Base-by-base conservation (phyloP, 2,113 vertebrate genomes). In the Plectropomus leopardus region DNA sequence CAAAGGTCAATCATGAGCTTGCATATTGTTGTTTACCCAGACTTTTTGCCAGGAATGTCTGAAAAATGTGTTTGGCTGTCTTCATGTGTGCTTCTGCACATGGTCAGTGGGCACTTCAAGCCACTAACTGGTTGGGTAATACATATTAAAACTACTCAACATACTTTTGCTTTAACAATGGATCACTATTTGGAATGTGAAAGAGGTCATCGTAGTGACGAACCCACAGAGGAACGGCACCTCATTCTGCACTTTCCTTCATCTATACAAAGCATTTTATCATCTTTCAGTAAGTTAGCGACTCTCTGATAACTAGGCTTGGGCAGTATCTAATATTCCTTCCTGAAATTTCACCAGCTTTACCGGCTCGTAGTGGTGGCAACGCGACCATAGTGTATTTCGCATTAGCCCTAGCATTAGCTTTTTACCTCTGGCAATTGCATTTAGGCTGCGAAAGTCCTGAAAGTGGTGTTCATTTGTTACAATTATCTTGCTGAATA, bases 1-100 rank as follows among this genome's bases (percentile, higher is more conserved):
- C 14, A 84, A 82, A 90, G 77, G 85, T 86, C 85, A 78, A 1
- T 44, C 14, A 9, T 59, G 47, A 85, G 40, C 15, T 73, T 79
- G 45, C 55, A 30, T 60, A 59, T 60, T 69, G 24, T 61, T 67
- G 15, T 78, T 74, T 59, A 30, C 24, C 8, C 40, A 48, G 16
- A 32, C 26, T 34, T 76, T 58, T 50, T 72, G 10, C 26, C 36
- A 60, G 64, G 15, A 68, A 45, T 64, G 10, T 77, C 28, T 72
- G 13, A 7, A 48, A 45, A 67, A 61, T 34, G 21, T n/a, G 0
- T 36, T 47, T 44, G 5, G n/a, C 16, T 14, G 1, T 55, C 16
- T 70, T n/a, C 13, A 6, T 45, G 32, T 1, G 3, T 40, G 17
- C 17, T 68, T 17, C 24, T n/a, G 24, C 45, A 51, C 11, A 57